Evolutionary conservation across 1,140 invertebrate genomes (phyloP), one percentile per base, ranked within the genome.

Genomic region (Drosophila insularis): DNA sequence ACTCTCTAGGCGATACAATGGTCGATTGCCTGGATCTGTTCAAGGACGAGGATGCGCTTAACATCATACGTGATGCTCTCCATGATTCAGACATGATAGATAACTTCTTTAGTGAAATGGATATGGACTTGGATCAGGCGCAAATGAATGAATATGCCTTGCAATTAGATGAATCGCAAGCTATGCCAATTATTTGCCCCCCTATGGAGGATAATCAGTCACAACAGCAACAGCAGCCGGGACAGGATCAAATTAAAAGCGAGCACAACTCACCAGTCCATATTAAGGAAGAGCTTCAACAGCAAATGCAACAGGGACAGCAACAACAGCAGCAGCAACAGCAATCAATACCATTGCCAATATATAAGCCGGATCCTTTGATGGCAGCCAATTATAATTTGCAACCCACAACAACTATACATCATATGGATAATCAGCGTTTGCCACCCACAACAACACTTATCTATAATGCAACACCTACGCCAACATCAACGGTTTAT

Each of bases 21-120:
- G 74, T 71, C 8, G 86, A 84, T 43, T 72, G 77, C 5, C 46
- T 90, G 58, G 89, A 91, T 23, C 46, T 90, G 39, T 89, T 90
- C 55, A 90, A 89, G 56, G 74, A 87, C 40, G 90, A 91, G 63
- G 90, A 91, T 63, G 78, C 87, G 6, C 65, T 91, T 1, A 87
- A 87, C 5, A 75, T 91, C 8, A 85, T 91, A 5, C 90, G 90
- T 17, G 90, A 91, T 31, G 90, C 90, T 65, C 69, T 91, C 40
- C 76, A 87, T 50, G 43, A 50, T 17, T 69, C 78, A 4, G 90
- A 91, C 39, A 89, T 91, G 81, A 23, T 91, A 11, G 81, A 90
- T 39, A 90, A 71, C 19, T 81, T 91, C 31, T 68, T 91, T 2
- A 78, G 75, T 58, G 87, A 89, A 13, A 89, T 91, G 74, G 80